phyloP scores from a whole-genome alignment of 2,888 invertebrate genomes.

The Ceratothoa steindachneri region DNA sequence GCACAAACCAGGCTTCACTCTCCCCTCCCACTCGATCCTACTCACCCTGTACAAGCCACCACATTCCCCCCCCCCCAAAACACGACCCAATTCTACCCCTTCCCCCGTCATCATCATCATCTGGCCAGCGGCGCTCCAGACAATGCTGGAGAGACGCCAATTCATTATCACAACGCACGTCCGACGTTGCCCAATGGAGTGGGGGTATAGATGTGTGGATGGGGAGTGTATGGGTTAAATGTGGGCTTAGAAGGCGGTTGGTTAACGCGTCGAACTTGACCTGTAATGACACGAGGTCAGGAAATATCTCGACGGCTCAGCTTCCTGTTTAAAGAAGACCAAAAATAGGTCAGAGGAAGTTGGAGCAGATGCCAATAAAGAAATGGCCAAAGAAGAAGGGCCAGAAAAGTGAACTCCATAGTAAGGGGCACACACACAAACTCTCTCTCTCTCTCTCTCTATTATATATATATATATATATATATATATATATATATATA shows the following conservation, averaged over 20 bases:
- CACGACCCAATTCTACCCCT: too few species aligned
- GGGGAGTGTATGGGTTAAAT: too few species aligned
- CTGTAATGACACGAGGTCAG: neutral
- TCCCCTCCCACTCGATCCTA: too few species aligned
- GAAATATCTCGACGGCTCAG: neutral
- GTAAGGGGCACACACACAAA: neutral
- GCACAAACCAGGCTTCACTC: too few species aligned
- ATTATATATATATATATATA: neutral
- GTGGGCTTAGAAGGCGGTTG: neutral
- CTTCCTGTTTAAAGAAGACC: neutral
- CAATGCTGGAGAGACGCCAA: neutral
- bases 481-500: neutral
- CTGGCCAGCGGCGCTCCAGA: neutral
- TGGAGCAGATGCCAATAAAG: neutral
- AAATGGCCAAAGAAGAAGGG: too few species aligned
- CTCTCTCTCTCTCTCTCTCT: too few species aligned
- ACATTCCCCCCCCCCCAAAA: too few species aligned
- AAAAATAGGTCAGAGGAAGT: neutral
- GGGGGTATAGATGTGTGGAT: too few species aligned
- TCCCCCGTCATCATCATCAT: neutral
- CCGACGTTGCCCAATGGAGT: neutral
- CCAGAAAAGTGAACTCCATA: too few species aligned
- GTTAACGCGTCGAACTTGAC: neutral
- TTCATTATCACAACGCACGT: neutral
- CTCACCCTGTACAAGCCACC: too few species aligned